A percentile compares a stretch with the other conserved stretches of the same genome.
These are phyloP conservation scores for Diacarnus erythraeanus DNA, from an alignment of 37 sponge, comb jelly and placozoan genomes.

Conservation along the genomic window DNA sequence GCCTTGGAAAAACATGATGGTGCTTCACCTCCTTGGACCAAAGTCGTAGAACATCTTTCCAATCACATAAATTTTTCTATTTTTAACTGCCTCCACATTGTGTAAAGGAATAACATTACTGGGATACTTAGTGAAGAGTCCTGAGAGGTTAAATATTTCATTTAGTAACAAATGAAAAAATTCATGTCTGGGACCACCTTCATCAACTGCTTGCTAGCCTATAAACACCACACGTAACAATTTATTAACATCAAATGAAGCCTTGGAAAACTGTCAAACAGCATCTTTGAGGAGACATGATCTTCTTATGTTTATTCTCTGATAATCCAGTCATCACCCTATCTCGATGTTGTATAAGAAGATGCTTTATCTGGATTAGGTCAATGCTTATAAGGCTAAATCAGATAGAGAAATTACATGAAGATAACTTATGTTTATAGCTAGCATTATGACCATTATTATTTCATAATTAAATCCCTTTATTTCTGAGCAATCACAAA, in stretches of 20 bases:
- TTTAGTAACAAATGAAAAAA: slow-evolving; percentile 24
- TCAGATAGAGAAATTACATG: not conserved
- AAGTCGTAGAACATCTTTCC: slow-evolving; percentile 34
- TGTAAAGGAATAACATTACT: slow-evolving; percentile 29
- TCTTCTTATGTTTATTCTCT: slow-evolving; percentile 25
- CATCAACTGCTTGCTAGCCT: slow-evolving; percentile 39
- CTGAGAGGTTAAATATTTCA: not conserved
- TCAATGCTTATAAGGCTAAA: not conserved
- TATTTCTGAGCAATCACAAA: not conserved
- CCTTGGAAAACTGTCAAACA: slow-evolving; percentile 10
- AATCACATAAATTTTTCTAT: slow-evolving; percentile 13
- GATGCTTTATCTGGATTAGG: slow-evolving; percentile 8
- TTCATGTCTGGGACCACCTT: slow-evolving; percentile 47
- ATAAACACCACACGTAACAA: slow-evolving; percentile 28
- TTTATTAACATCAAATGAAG: slow-evolving; percentile 24
- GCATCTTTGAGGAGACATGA: slow-evolving; percentile 28
- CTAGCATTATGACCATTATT: not conserved
- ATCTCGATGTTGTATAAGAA: slow-evolving; percentile 23
- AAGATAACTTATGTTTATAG: not conserved
- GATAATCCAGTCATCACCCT: slow-evolving; percentile 12
- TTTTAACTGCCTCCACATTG: slow-evolving; percentile 28
- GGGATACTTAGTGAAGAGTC: slow-evolving; percentile 15
- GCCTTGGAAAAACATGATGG: slow-evolving; percentile 31
- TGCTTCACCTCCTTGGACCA: slow-evolving; percentile 38
- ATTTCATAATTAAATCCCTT: no score